phyloP scores from a whole-genome alignment of 2,888 invertebrate genomes.

The Tinea pellionella region DNA sequence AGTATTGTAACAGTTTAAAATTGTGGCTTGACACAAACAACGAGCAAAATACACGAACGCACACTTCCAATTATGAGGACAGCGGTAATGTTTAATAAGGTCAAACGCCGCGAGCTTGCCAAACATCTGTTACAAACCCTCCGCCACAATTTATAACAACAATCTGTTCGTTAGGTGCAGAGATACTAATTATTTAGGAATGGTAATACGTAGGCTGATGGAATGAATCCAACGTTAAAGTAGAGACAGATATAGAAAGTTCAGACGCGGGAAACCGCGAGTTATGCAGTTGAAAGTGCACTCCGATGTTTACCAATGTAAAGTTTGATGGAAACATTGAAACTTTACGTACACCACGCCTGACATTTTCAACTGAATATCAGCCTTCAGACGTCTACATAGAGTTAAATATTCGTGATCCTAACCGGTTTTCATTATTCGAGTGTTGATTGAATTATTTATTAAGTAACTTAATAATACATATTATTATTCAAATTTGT shows the following conservation, averaged over 20 bases:
- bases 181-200: not conserved
- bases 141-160: constrained; percentile 7
- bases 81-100: constrained; percentile 11
- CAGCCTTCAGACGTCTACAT: not conserved
- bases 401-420: not conserved
- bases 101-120: constrained; percentile 10
- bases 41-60: not conserved
- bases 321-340: not conserved
- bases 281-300: not conserved
- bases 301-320: not conserved
- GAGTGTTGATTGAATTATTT: not conserved
- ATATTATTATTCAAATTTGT: not conserved
- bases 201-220: not conserved
- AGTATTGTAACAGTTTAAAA: too few species aligned
- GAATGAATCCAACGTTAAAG: not conserved
- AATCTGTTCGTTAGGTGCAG: not conserved
- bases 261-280: not conserved
- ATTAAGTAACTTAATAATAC: not conserved
- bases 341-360: not conserved
- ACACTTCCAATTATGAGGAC: constrained; percentile 10
- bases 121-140: constrained; percentile 12
- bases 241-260: not conserved
- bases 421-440: not conserved
- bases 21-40: not conserved
- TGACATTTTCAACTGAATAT: not conserved